Conservation (phyloP, 2,113 vertebrate species). For the Chlorocebus sabaeus region DNA sequence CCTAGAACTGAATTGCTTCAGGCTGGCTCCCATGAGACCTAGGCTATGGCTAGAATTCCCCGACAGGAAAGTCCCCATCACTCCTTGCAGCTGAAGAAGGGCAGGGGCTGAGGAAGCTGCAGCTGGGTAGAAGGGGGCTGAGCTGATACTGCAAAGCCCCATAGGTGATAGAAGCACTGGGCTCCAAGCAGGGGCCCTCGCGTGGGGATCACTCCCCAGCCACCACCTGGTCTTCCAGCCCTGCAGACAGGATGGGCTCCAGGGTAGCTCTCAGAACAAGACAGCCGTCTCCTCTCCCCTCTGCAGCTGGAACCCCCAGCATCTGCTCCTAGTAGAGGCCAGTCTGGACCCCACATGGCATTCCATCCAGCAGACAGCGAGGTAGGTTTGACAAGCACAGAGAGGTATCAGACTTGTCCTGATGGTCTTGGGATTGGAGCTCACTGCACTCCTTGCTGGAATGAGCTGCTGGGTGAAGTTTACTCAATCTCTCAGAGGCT, state of each 20-base stretch:
- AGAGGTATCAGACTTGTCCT: too few species aligned
- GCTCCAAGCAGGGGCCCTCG: background rate
- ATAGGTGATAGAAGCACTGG: rapidly evolving
- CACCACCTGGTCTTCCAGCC: background rate
- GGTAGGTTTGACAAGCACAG: background rate
- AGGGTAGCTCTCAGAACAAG: background rate
- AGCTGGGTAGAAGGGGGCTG: background rate
- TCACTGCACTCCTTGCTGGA: background rate
- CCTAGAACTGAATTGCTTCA: background rate
- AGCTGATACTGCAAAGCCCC: too few species aligned
- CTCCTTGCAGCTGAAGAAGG: background rate
- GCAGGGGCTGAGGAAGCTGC: background rate
- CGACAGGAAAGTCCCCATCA: rapidly evolving
- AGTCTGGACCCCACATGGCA: too few species aligned
- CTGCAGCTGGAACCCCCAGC: background rate
- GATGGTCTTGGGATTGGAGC: too few species aligned
- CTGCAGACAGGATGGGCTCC: background rate
- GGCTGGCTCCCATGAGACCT: background rate
- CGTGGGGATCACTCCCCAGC: background rate
- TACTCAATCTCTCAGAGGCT: background rate
- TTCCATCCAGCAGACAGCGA: background rate
- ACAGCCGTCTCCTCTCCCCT: background rate
- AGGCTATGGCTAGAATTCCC: background rate
- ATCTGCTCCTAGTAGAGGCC: background rate
- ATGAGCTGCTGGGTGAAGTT: background rate